Conservation (phyloP, 2,113 vertebrate genomes). For the Ameiurus melas region DNA sequence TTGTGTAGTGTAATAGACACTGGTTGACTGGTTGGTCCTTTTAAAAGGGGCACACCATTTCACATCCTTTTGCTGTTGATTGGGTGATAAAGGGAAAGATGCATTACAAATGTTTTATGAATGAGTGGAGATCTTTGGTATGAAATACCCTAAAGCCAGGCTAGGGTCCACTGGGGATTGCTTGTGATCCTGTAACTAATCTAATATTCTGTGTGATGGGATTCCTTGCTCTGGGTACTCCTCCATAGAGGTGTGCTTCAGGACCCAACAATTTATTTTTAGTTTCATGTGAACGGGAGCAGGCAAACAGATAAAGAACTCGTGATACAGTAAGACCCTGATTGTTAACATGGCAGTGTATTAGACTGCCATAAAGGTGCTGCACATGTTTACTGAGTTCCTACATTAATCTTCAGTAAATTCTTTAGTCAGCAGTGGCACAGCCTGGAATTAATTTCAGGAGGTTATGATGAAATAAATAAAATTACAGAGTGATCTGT, state of each 20-base stretch:
- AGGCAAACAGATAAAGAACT: not conserved
- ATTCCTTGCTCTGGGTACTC: constrained; percentile 14
- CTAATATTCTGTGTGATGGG: constrained; percentile 66
- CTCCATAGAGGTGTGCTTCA: not conserved
- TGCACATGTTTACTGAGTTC: not conserved
- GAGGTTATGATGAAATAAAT: not conserved
- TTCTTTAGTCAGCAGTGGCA: not conserved
- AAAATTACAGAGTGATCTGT: not conserved
- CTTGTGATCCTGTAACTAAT: constrained; percentile 61
- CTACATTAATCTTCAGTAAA: not conserved
- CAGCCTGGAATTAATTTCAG: not conserved
- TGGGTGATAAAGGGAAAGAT: constrained; percentile 5
- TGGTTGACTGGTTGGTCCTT: not conserved
- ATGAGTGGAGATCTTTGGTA: constrained; percentile 52
- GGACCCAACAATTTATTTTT: not conserved
- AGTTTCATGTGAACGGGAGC: not conserved
- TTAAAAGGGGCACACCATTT: not conserved
- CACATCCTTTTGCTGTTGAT: not conserved
- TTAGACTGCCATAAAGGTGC: not conserved
- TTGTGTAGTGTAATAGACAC: not conserved
- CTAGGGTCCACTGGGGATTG: constrained; percentile 55
- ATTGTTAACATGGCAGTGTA: not conserved
- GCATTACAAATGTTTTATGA: constrained; percentile 57
- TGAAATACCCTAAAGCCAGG: constrained; percentile 11
- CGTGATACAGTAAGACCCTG: not conserved